Conservation (phyloP, 2,888 invertebrate genomes). For the Ichneumoninae sp. region DNA sequence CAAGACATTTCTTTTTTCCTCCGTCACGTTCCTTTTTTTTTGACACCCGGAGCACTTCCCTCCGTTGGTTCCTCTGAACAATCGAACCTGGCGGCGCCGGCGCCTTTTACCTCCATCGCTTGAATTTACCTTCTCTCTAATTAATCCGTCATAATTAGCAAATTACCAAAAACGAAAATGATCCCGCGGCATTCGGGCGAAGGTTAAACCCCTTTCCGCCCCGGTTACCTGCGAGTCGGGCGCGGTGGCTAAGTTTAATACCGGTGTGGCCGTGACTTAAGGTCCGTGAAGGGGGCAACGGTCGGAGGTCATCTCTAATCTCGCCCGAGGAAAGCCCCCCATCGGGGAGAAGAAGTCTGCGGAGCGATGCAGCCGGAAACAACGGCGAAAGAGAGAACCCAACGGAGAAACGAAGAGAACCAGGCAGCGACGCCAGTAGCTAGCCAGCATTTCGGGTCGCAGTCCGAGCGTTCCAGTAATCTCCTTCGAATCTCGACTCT, state of each 20-base stretch:
- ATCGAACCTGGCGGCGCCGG: neutral
- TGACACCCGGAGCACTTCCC: conserved; percentile 24
- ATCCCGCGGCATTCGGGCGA: neutral
- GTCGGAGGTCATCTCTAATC: conserved; percentile 59
- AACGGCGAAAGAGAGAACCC: conserved; percentile 1
- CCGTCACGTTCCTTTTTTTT: conserved; percentile 17
- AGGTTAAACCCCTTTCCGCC: neutral
- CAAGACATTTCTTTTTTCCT: conserved; percentile 42
- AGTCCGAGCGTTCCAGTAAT: conserved; percentile 68
- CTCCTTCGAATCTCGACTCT: conserved; percentile 68
- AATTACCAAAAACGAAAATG: neutral
- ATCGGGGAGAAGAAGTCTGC: conserved; percentile 27
- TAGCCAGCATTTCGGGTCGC: conserved; percentile 63
- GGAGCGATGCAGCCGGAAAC: conserved; percentile 52
- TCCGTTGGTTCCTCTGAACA: neutral
- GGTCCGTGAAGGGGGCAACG: conserved; percentile 36
- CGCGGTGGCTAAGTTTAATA: neutral
- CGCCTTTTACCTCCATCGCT: neutral
- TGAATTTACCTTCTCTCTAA: neutral
- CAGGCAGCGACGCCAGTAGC: conserved; percentile 42
- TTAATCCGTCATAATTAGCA: neutral
- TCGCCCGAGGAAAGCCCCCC: conserved; percentile 30
- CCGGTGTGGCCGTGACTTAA: conserved; percentile 13
- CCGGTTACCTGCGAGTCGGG: neutral
- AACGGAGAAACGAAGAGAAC: neutral